Percentiles rank a stretch among this genome's conserved stretches.
Conservation (phyloP, 2,113 vertebrate genomes). For the Collichthys lucidus region DNA sequence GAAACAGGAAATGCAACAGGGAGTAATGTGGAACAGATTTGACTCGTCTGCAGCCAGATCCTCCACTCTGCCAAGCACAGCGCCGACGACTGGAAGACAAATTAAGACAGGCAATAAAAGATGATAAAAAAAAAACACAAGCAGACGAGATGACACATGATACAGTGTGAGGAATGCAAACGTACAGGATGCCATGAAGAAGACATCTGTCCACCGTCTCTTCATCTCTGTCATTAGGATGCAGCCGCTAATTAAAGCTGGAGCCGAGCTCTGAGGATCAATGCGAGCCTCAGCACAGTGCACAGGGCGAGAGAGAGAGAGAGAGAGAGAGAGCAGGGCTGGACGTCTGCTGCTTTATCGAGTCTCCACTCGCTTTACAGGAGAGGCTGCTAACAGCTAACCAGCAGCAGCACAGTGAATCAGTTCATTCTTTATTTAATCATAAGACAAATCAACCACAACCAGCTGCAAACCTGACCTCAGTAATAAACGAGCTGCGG, state of each 20-base stretch:
- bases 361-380: conserved; percentile 73
- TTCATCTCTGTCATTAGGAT: conserved; percentile 31
- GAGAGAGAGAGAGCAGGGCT: too few species aligned
- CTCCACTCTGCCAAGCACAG: conserved; percentile 59
- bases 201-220: background rate
- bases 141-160: background rate
- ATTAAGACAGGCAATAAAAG: background rate
- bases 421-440: background rate
- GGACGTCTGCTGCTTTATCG: conserved; percentile 67
- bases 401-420: background rate
- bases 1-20: conserved; percentile 70
- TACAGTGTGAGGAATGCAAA: background rate
- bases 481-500: too few species aligned
- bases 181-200: background rate
- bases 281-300: conserved; percentile 49
- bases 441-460: background rate
- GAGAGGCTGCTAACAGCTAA: conserved; percentile 43
- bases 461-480: background rate
- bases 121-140: too few species aligned
- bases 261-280: conserved; percentile 63
- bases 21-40: conserved; percentile 77
- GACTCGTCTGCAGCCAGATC: conserved; percentile 55
- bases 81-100: conserved; percentile 9
- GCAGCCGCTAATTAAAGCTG: conserved; percentile 76
- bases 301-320: conserved; percentile 39